These are phyloP conservation scores for Hypolimnas misippus DNA, from an alignment of 2,888 invertebrate species.

Conservation along the genomic window DNA sequence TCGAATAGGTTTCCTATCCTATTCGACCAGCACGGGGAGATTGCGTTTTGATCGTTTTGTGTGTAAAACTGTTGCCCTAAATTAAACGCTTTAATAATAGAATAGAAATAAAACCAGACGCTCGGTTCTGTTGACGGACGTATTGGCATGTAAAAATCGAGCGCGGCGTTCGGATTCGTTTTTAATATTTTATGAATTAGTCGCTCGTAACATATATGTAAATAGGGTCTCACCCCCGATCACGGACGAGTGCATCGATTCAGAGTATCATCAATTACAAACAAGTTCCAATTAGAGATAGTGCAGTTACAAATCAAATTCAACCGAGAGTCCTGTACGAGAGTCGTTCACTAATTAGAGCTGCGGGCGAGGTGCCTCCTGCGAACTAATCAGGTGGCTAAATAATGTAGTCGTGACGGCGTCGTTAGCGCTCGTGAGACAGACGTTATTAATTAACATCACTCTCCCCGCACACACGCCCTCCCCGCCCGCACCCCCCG, in stretches of 20 bases:
- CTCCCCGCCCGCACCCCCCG: constrained; percentile 40
- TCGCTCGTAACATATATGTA: constrained; percentile 60
- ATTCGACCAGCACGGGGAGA: constrained; percentile 72
- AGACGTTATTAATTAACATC: constrained; percentile 83
- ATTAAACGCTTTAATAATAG: constrained; percentile 83
- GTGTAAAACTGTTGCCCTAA: constrained; percentile 81
- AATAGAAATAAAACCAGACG: constrained; percentile 73
- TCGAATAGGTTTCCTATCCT: constrained; percentile 82
- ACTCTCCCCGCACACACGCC: constrained; percentile 59
- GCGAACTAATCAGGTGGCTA: constrained; percentile 82
- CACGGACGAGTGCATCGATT: constrained; percentile 53
- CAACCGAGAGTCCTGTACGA: constrained; percentile 62
- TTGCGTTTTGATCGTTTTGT: constrained; percentile 82
- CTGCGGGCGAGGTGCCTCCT: constrained; percentile 70
- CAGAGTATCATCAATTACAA: constrained; percentile 69
- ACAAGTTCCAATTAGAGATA: constrained; percentile 75
- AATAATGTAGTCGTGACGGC: constrained; percentile 82
- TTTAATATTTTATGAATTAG: constrained; percentile 70
- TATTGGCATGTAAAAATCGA: constrained; percentile 55
- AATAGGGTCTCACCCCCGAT: constrained; percentile 47
- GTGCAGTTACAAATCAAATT: constrained; percentile 79
- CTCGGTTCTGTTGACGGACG: constrained; percentile 64
- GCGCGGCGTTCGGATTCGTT: constrained; percentile 50
- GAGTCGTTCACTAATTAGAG: constrained; percentile 75
- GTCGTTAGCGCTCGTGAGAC: constrained; percentile 79